Base-by-base conservation (phyloP, 2,888 invertebrate species). In the Pachycephus smyrnensis region DNA sequence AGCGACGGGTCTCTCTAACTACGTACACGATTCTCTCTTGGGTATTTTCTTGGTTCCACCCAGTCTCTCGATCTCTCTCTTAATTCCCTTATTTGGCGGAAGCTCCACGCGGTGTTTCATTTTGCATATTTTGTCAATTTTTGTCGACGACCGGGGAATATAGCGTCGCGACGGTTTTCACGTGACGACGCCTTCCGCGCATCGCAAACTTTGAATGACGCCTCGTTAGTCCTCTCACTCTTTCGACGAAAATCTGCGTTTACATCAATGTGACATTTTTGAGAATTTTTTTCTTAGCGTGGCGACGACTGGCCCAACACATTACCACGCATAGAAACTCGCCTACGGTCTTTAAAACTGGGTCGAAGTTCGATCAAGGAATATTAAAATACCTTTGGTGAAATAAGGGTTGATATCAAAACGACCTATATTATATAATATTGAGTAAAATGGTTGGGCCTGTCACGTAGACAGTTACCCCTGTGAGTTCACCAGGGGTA, bases 41-140 rank as follows among this genome's bases (percentile, higher is more conserved):
- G 23, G 23, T 23, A 55, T 55, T 55, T 55, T 23, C 55, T 55
- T 55, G 55, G 23, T 55, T 55, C 55, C 55, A 55, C 9, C 23
- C 55, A 9, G 55, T 55, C 55, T 55, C 55, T 55, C 23, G 55
- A 23, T 23, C 55, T 55, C 55, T 23, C 71, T 86, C 85, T 86
- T 87, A 89, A 89, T 89, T 88, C 85, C 84, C 84, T 85, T 84
- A 84, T 86, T 86, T 84, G 83, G 84, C 78, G 81, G 80, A 84
- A 83, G 78, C 83, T 86, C 86, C 82, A 79, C 30, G 79, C 73
- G 82, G 86, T 82, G 77, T 83, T 77, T 82, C 79, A 80, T 82
- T 88, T 86, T 88, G 86, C 88, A 87, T 87, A 87, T 88, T 87
- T 88, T 81, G 83, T 82, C 84, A 84, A 88, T 87, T 87, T 87